Percentiles rank a stretch among this genome's conserved stretches.
These are phyloP conservation scores for Bambusicola thoracicus DNA, from an alignment of 2,113 vertebrate genomes.

Conservation along the genomic window DNA sequence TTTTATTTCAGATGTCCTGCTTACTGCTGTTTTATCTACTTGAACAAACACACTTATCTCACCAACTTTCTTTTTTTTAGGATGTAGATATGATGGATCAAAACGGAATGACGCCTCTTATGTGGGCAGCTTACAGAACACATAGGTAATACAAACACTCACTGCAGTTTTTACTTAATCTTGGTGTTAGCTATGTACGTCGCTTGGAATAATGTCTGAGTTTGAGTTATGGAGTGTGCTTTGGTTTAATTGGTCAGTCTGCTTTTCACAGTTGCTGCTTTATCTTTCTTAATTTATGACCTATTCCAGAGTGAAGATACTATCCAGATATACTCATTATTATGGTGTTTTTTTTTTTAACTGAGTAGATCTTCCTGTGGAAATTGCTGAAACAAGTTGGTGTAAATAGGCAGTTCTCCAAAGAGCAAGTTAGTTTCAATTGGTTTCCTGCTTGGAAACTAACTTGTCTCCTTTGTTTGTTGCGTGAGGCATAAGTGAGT, in stretches of 20 bases:
- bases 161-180: background rate
- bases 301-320: background rate
- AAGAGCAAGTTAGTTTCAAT: background rate
- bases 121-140: conserved; percentile 99
- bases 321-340: background rate
- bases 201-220: background rate
- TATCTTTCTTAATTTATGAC: background rate
- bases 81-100: conserved; percentile 99
- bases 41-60: background rate
- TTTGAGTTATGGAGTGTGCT: background rate
- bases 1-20: background rate
- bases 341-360: background rate
- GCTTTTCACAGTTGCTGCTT: background rate
- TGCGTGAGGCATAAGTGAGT: background rate
- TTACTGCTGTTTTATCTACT: background rate
- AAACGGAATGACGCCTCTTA: conserved; percentile 99
- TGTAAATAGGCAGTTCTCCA: background rate
- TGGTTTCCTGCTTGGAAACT: background rate
- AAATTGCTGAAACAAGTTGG: background rate
- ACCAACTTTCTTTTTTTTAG: conserved; percentile 69
- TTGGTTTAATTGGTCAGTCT: background rate
- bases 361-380: background rate
- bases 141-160: conserved; percentile 85
- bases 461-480: accelerated
- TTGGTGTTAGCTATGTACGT: background rate